Base-by-base conservation (phyloP, 2,888 invertebrate species). In the Agrilus mali region DNA sequence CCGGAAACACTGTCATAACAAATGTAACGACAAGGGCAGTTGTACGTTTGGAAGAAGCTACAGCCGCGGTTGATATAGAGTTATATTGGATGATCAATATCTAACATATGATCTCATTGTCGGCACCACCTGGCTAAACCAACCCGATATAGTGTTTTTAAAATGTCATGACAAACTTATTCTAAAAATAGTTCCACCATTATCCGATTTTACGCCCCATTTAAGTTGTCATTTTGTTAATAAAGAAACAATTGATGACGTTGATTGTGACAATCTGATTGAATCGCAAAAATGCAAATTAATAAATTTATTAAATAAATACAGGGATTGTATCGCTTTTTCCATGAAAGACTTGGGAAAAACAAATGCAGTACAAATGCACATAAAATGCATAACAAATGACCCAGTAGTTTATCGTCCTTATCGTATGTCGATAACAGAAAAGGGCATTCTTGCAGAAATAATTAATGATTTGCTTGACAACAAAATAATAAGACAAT, bases 381-480 rank as follows among this genome's bases (percentile, higher is more conserved):
- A 38, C 27, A 43, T 43, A 16, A 35, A 38, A 34, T 33, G 38
- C 20, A 7, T 38, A 33, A 15, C 33, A n/a, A 16, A 43, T 13
- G 33, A 13, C 20, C 38, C 38, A 6, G 17, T 40, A n/a, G 36
- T 43, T 2, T 35, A 43, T 36, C 35, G 15, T 10, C 40, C 44
- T 4, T 43, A 43, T n/a, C 44, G 44, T 15, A 10, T 43, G 27
- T 17, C 44, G 6, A 16, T 35, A 16, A 16, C 4, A 10, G 44
- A 43, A 36, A 40, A 41, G 48, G 2, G 56, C 52, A 3, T 54
- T 55, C 47, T 51, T 50, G 33, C 44, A 27, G 43, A 43, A 33
- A 50, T 52, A n/a, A 42, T 50, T 2, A 33, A 46, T 7, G 48
- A 52, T 8, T 38, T 51, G 15, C 17, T 50, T 31, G 41, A 47